Evolutionary conservation across 1,140 invertebrate genomes (phyloP).

Genomic region (Brachystomella parvula): DNA sequence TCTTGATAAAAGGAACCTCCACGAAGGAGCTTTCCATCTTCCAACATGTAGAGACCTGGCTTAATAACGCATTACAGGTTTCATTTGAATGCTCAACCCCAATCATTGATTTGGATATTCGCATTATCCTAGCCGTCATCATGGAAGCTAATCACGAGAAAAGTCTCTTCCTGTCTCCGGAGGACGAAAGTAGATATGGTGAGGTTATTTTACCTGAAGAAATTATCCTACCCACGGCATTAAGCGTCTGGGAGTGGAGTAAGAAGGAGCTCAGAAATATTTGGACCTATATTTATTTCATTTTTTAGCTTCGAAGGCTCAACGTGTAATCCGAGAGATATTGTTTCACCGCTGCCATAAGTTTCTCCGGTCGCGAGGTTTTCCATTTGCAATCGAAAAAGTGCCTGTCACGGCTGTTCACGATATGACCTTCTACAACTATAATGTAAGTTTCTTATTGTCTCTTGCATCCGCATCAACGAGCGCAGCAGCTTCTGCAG

Average conservation of each 20-base stretch:
- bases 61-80: neutral
- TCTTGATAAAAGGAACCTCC: neutral
- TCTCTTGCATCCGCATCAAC: too few species aligned
- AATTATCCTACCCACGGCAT: neutral
- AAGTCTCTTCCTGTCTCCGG: neutral
- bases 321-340: slow-evolving; percentile 1
- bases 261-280: neutral
- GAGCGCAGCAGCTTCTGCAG: neutral
- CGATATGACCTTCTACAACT: too few species aligned
- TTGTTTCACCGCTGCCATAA: neutral
- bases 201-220: neutral
- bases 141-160: neutral
- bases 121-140: neutral
- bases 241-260: neutral
- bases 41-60: neutral
- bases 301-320: slow-evolving; percentile 3
- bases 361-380: neutral
- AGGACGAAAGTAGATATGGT: neutral
- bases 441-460: too few species aligned
- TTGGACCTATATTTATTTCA: neutral
- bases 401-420: too few species aligned
- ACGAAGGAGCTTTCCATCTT: neutral
- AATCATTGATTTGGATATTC: slow-evolving; percentile 1
- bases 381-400: neutral
- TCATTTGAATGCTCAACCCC: neutral